Evolutionary conservation across 1,140 invertebrate genomes (phyloP), one percentile per base, ranked within the genome.

Genomic region (Stenopsyche tienmushanensis): DNA sequence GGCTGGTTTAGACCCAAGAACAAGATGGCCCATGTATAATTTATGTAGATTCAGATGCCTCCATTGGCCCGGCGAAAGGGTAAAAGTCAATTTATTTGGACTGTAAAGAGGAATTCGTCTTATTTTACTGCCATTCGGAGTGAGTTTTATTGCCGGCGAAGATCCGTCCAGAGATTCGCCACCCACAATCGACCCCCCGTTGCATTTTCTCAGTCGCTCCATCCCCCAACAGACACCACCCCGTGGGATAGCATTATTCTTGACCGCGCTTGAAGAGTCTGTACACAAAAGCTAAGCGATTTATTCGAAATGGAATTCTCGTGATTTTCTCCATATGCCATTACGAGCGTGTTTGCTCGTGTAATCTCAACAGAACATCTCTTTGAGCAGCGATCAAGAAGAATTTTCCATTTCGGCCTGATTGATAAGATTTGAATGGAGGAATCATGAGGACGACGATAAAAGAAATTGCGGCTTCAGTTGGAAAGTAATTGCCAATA

Each of bases 21-120:
- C 44, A 47, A 20, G 50, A 53, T 53, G 54, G 24, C 17, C 26
- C 44, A 34, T 53, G 45, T 25, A 57, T 57, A 57, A 57, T 57
- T 57, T 57, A 57, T 57, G n/a, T n/a, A 34, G 52, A 54, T 54
- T 20, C 20, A 21, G 13, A 18, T 21, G 47, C 47, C 5, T 3
- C 52, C 52, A 13, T 54, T 10, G 44, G 44, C 8, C 44, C 10
- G 44, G 44, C 44, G 44, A 47, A 47, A 3, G 54, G 54, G 52
- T 34, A 41, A 57, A 57, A 57, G 54, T 57, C 54, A 41, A 57
- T 57, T 57, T 57, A 57, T 57, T 41, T 24, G 10, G 54, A 57
- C 26, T 41, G 34, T 57, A 57, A 57, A 57, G 18, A 24, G 52
- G 24, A 54, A 54, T 54, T 24, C 52, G 52, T 54, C 52, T 54